These are phyloP conservation scores for Pavo muticus DNA, from an alignment of 2,113 vertebrate species.

Conservation along the genomic window DNA sequence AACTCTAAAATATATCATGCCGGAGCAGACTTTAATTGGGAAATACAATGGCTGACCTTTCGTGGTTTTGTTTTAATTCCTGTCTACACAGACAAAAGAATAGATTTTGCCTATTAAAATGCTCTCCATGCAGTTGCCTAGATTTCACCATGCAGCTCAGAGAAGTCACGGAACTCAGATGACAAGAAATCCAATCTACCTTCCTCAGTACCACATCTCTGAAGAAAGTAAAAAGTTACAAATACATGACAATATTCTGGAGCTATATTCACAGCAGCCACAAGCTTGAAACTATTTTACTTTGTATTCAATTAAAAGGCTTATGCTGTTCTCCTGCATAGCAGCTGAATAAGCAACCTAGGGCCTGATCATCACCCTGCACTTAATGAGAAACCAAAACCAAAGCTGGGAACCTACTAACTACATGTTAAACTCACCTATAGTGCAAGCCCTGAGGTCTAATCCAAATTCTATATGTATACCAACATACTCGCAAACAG, in stretches of 20 bases:
- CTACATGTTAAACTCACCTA: too few species aligned
- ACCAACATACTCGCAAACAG: fast-evolving
- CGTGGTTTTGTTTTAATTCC: not conserved
- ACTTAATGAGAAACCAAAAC: not conserved
- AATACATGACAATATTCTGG: not conserved
- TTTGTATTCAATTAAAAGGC: fast-evolving
- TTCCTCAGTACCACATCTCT: not conserved
- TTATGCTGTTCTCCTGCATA: not conserved
- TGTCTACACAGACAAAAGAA: not conserved
- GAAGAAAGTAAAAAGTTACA: not conserved
- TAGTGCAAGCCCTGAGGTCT: not conserved
- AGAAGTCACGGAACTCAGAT: not conserved
- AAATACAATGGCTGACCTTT: not conserved
- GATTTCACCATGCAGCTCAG: not conserved
- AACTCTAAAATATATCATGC: not conserved
- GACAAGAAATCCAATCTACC: not conserved
- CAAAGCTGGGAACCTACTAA: not conserved
- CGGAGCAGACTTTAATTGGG: not conserved
- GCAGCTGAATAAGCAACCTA: not conserved
- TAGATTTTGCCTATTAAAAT: not conserved
- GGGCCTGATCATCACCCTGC: too few species aligned
- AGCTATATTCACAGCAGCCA: not conserved
- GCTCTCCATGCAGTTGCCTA: not conserved
- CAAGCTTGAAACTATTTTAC: not conserved
- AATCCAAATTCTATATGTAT: not conserved